Evolutionary conservation across 2,888 invertebrate species (phyloP), one percentile per base, ranked within the genome.

Genomic region (Agriopis aurantiaria): DNA sequence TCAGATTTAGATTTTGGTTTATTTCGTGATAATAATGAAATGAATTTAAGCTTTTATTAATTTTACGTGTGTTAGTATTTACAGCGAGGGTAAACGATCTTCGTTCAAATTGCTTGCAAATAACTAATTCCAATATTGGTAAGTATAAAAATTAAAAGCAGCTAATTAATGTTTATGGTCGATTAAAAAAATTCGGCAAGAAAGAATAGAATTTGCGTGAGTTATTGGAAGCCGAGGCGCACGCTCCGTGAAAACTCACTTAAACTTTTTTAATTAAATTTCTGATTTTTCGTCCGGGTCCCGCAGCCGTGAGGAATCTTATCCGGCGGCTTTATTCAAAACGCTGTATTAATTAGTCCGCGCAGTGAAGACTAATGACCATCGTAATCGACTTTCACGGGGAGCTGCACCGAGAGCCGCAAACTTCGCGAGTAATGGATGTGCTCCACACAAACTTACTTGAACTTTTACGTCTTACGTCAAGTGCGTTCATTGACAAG

Each of bases 221-320:
- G 88, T 91, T 91, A 92, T 91, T 88, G 87, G 84, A 85, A 85
- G 86, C 84, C 81, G 82, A 80, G 83, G 86, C 87, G 88, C 85
- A 88, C 89, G 88, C 83, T 87, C 91, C 88, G 92, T 92, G 91
- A 91, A 93, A 93, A 92, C 89, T 93, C 93, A 92, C 93, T 93
- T 91, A 84, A 93, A 93, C 92, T 93, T 93, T 93, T 92, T 93
- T 92, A 94, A 92, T 93, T 93, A 93, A 93, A 92, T 93, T 93
- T 93, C 86, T 79, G 88, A 89, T 93, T 93, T 93, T 93, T 91
- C 87, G 86, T 78, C 78, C 79, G 79, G 73, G 73, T 83, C 49
- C 56, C 79, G 84, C 45, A 23, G 79, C 84, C 85, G 83, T 83
- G 82, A 86, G 84, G 86, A 88, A 88, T 89, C 89, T 89, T 88